Percentiles rank a stretch among this genome's conserved stretches.
Evolutionary conservation across 2,888 invertebrate genomes (phyloP).

Genomic region (Cancer borealis): DNA sequence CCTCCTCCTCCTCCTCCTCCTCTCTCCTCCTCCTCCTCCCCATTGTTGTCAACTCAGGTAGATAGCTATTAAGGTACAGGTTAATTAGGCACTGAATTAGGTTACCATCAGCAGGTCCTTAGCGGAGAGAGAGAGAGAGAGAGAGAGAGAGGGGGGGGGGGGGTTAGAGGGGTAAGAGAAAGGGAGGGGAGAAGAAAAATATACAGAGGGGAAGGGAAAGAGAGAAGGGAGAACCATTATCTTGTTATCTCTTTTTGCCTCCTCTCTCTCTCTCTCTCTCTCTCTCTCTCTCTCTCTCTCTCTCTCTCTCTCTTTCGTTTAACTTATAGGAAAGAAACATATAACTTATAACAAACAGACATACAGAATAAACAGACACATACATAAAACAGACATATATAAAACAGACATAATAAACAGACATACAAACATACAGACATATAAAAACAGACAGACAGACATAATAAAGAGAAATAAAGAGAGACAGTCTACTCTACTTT

Average conservation of each 20-base stretch:
- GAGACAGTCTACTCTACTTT: background rate
- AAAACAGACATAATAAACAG: too few relatives aligned
- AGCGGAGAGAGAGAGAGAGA: background rate
- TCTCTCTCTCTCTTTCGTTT: background rate
- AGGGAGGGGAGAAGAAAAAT: too few relatives aligned
- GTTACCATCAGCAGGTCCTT: background rate
- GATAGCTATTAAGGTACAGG: background rate
- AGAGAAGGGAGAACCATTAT: background rate
- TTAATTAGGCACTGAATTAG: background rate
- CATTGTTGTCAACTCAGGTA: background rate
- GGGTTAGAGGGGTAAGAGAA: too few relatives aligned
- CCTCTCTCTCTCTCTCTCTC: background rate
- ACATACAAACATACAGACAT: background rate
- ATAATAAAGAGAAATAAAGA: background rate
- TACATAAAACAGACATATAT: background rate
- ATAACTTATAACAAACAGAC: background rate
- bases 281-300: background rate
- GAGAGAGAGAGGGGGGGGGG: background rate
- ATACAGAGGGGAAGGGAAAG: too few relatives aligned
- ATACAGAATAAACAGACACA: background rate
- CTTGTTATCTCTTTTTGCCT: background rate
- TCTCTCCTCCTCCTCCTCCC: slow-evolving; percentile 1
- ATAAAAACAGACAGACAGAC: background rate
- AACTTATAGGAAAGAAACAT: too few relatives aligned
- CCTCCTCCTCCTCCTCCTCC: background rate